phyloP scores from a whole-genome alignment of 1,140 invertebrate species.

The Trinorchestia longiramus region DNA sequence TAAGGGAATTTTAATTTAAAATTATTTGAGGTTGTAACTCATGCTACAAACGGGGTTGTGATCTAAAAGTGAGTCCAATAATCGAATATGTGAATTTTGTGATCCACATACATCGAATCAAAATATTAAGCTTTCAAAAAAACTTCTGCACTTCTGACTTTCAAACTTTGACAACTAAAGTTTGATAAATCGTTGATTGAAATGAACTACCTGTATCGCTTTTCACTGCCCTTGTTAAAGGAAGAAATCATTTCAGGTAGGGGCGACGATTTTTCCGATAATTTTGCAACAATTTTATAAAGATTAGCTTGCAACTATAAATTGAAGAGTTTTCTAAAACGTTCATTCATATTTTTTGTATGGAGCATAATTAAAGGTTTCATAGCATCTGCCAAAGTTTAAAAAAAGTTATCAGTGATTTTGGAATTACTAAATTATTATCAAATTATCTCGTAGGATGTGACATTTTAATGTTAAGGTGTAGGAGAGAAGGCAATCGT shows the following conservation, averaged over 20 bases:
- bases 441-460: no score
- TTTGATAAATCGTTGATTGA: neutral
- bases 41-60: no score
- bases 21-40: no score
- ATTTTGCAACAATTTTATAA: no score
- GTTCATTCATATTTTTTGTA: neutral
- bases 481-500: no score
- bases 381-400: neutral
- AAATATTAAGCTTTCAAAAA: neutral
- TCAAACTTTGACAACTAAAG: neutral
- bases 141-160: neutral
- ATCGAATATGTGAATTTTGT: neutral
- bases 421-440: no score
- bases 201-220: neutral
- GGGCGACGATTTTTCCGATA: neutral
- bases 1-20: no score
- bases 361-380: neutral
- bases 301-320: neutral
- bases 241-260: neutral
- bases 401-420: no score
- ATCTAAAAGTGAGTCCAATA: neutral
- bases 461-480: no score
- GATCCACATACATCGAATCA: neutral
- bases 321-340: neutral
- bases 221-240: neutral